Conservation (phyloP, 2,797 vertebrate species). For the Myoxocephalus aenaeus region DNA sequence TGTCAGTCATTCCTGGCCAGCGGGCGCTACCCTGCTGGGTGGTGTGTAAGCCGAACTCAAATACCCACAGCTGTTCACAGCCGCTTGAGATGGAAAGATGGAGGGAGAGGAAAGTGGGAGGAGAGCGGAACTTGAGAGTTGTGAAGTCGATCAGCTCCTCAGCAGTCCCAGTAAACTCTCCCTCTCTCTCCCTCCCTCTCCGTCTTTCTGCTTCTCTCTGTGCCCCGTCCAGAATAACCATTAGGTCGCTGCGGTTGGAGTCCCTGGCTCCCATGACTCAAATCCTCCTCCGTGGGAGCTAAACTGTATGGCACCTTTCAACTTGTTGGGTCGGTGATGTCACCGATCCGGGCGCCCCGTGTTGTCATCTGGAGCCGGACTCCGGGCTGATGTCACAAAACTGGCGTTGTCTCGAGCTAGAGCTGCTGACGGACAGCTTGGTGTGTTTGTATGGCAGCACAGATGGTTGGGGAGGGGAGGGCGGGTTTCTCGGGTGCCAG, state of each 20-base stretch:
- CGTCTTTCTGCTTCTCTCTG: conserved; percentile 21
- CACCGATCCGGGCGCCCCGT: conserved; percentile 47
- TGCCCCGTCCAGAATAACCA: conserved; percentile 58
- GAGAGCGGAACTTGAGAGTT: conserved; percentile 46
- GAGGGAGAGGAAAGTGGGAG: conserved; percentile 29
- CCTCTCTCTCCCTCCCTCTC: conserved; percentile 6
- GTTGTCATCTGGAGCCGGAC: conserved; percentile 46
- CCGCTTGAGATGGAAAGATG: conserved; percentile 50
- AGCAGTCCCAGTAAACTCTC: conserved; percentile 26
- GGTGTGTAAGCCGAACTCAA: conserved; percentile 47
- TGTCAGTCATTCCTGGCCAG: conserved; percentile 69
- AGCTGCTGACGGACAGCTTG: conserved; percentile 73
- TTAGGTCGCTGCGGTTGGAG: conserved; percentile 56
- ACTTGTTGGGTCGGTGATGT: conserved; percentile 63
- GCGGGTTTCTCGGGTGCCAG: conserved; percentile 61
- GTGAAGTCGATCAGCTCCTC: conserved; percentile 25
- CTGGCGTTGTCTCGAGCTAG: conserved; percentile 41
- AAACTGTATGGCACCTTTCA: conserved; percentile 63
- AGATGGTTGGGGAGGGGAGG: conserved; percentile 71
- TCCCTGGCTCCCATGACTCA: conserved; percentile 68
- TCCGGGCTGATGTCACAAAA: conserved; percentile 67
- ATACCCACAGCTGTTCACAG: conserved; percentile 74
- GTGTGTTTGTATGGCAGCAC: conserved; percentile 74
- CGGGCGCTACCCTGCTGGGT: conserved; percentile 52
- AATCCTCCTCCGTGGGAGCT: conserved; percentile 49